Evolutionary conservation across 1,140 invertebrate genomes (phyloP).

Genomic region (Caerostris darwini): DNA sequence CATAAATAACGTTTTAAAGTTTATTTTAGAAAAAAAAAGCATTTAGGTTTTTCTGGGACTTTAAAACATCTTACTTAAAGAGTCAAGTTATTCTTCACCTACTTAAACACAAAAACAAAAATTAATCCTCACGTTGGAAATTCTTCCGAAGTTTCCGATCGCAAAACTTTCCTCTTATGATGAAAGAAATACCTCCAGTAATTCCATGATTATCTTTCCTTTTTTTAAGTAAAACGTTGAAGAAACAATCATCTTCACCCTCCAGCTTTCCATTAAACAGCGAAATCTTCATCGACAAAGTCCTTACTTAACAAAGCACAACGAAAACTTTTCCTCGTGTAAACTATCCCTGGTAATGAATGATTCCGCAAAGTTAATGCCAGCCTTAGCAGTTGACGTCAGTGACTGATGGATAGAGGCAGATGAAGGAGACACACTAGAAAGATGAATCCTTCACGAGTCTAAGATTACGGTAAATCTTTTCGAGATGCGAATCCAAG

Average conservation of each 20-base stretch:
- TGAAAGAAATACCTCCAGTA: too few relatives aligned
- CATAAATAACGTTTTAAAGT: too few relatives aligned
- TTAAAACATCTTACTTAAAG: too few relatives aligned
- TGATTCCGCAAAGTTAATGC: conserved; percentile 20
- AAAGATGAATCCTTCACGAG: conserved; percentile 15
- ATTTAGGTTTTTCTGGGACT: too few relatives aligned
- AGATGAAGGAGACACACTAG: conserved; percentile 36
- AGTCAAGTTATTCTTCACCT: too few relatives aligned
- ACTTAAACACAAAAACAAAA: too few relatives aligned
- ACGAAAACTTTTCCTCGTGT: neutral
- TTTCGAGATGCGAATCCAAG: conserved; percentile 37
- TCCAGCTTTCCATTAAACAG: neutral
- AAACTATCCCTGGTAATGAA: neutral
- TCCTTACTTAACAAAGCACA: neutral
- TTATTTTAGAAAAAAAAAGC: too few relatives aligned
- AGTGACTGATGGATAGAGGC: conserved; percentile 3
- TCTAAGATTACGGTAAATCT: conserved; percentile 56
- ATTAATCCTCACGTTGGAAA: too few relatives aligned
- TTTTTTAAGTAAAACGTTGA: too few relatives aligned
- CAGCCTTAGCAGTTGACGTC: conserved; percentile 12
- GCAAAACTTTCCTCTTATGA: too few relatives aligned
- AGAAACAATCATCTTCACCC: neutral
- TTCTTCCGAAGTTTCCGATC: too few relatives aligned
- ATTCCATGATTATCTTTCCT: too few relatives aligned
- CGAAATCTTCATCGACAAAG: neutral